phyloP scores from a whole-genome alignment of 1,140 invertebrate genomes.

The Temnothorax curvispinosus region DNA sequence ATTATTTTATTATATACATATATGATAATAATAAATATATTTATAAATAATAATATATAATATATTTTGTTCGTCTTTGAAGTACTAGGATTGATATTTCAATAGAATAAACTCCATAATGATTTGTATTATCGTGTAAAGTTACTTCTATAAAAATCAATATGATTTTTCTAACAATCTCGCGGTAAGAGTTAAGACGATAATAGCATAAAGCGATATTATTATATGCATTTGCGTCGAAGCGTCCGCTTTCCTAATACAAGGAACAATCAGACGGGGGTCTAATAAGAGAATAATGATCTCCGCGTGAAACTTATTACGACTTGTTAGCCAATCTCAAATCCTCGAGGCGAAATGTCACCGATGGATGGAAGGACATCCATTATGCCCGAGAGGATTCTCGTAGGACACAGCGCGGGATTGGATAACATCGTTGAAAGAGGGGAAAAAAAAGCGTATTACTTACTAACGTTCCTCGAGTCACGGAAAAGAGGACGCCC shows the following conservation, averaged over 20 bases:
- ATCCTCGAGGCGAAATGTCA: constrained; percentile 53
- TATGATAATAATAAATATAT: not conserved
- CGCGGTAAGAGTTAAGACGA: constrained; percentile 4
- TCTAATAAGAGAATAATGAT: constrained; percentile 62
- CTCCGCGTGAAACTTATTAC: constrained; percentile 56
- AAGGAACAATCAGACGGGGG: constrained; percentile 16
- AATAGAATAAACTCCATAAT: not conserved
- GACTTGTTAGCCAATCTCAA: constrained; percentile 56
- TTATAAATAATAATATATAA: not conserved
- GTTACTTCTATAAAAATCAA: not conserved
- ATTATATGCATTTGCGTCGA: constrained; percentile 32
- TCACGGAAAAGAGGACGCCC: constrained; percentile 57
- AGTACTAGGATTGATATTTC: constrained; percentile 7
- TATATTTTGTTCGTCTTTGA: not conserved
- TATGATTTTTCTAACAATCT: constrained; percentile 8
- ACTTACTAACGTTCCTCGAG: constrained; percentile 49
- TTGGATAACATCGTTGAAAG: constrained; percentile 47
- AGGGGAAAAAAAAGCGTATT: constrained; percentile 39
- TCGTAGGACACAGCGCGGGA: constrained; percentile 32
- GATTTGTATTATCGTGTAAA: not conserved
- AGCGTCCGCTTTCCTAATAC: constrained; percentile 16
- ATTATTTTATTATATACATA: not conserved
- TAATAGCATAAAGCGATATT: constrained; percentile 31
- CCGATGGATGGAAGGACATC: constrained; percentile 50
- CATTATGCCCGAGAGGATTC: constrained; percentile 48